These are phyloP conservation scores for Coptodon rendalli DNA, from an alignment of 2,113 vertebrate genomes.

Conservation along the genomic window DNA sequence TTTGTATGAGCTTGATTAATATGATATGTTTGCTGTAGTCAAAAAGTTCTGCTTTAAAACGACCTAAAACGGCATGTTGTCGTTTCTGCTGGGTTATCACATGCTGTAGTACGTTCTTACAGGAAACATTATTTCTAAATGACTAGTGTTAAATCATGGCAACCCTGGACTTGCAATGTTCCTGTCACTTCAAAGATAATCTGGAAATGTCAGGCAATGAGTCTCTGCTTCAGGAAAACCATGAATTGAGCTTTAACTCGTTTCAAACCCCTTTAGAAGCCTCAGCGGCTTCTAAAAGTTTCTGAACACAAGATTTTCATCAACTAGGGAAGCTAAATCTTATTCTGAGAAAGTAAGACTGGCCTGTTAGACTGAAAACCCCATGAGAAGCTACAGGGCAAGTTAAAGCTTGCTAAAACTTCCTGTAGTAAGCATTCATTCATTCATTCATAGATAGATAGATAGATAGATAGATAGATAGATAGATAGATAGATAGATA, in stretches of 20 bases:
- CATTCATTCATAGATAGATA: fast-evolving
- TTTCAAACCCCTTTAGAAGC: not conserved
- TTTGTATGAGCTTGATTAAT: not conserved
- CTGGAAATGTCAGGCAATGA: not conserved
- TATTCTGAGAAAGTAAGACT: not conserved
- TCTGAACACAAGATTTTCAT: not conserved
- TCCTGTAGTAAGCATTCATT: not conserved
- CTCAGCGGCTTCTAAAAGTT: not conserved
- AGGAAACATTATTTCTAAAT: not conserved
- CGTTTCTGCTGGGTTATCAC: not conserved
- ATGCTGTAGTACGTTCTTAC: not conserved
- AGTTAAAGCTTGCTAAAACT: not conserved
- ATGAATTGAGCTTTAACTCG: not conserved
- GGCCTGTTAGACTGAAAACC: not conserved
- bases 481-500: not conserved
- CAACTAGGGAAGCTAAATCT: not conserved
- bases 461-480: not conserved
- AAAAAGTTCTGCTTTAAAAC: not conserved
- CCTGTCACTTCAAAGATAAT: not conserved
- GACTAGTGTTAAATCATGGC: not conserved
- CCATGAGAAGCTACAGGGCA: not conserved
- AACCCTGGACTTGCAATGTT: not conserved
- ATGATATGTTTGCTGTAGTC: not conserved
- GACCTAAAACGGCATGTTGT: not conserved
- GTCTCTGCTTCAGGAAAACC: not conserved